Percentiles rank a stretch among this genome's conserved stretches.
Conservation (phyloP, 2,888 invertebrate genomes). For the Tridacna crocea region DNA sequence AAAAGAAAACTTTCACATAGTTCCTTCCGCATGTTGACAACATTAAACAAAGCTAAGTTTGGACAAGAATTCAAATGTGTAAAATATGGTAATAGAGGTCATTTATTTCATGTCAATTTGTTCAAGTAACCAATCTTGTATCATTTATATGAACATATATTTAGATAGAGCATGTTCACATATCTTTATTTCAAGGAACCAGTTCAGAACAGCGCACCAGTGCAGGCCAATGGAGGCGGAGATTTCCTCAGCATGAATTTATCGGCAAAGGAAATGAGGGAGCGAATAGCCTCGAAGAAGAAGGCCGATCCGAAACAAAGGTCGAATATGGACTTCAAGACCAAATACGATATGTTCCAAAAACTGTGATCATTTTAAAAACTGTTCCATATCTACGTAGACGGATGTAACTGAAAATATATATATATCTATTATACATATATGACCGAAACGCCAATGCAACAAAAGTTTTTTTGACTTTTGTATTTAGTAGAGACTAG, state of each 20-base stretch:
- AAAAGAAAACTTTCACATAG: too few relatives aligned
- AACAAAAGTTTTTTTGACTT: not conserved
- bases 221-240: constrained; percentile 61
- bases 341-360: constrained; percentile 67
- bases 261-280: constrained; percentile 76
- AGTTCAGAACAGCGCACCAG: constrained; percentile 31
- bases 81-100: not conserved
- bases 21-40: too few relatives aligned
- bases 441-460: not conserved
- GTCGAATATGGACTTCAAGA: constrained; percentile 63
- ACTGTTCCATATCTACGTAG: not conserved
- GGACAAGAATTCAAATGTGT: too few relatives aligned
- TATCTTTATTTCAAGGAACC: constrained; percentile 44
- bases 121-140: not conserved
- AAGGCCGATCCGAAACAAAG: constrained; percentile 72
- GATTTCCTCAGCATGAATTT: constrained; percentile 58
- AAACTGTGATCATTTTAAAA: constrained; percentile 60
- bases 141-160: not conserved
- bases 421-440: constrained; percentile 6
- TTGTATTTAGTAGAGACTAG: too few relatives aligned
- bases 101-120: too few relatives aligned
- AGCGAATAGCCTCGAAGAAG: constrained; percentile 67
- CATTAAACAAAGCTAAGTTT: too few relatives aligned
- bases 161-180: constrained; percentile 20
- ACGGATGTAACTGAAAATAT: not conserved